Evolutionary conservation across 2,797 vertebrate species (phyloP), one percentile per base, ranked within the genome.

Genomic region (Gymnodraco acuticeps): DNA sequence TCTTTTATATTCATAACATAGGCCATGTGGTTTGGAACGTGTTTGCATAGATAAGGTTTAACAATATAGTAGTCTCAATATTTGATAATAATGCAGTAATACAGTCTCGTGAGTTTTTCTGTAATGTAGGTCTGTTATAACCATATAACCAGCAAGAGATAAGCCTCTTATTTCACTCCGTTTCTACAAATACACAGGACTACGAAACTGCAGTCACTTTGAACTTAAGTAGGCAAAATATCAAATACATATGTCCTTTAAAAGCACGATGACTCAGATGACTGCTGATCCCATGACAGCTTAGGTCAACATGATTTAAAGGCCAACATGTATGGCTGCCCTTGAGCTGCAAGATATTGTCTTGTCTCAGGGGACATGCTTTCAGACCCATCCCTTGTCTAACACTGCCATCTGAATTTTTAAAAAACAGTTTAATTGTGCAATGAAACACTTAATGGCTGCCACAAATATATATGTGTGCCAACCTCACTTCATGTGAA

Each of bases 231-330:
- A 62, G 50, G 74, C 77, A 88, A 89, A 90, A 87, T 75, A 87
- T 86, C 64, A 51, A 69, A 87, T 76, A 63, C 27, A 51, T 70
- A 52, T 77, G 80, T 80, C 89, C 87, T 91, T 85, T 61, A 81
- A 85, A 90, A 82, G 71, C 79, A 73, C 59, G 19, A 72, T 86
- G 85, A 87, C 84, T 93, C 74, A 78, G 80, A 84, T 87, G 84
- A 85, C 64, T 75, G 65, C 76, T 78, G 71, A 47, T 79, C 77
- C 61, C 54, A 70, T 83, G 88, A 88, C 87, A 87, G 85, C 75
- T 83, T 74, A 83, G 85, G 86, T 83, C 83, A 84, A 70, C 72
- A 64, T 89, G 86, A 93, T 90, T 89, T 92, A 92, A 88, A 84
- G 84, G 81, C 69, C 74, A 87, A 79, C 87, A 87, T 83, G 56